A percentile compares a stretch with the other conserved stretches of the same genome.
phyloP scores from a whole-genome alignment of 2,113 vertebrate species.

The Castor canadensis region DNA sequence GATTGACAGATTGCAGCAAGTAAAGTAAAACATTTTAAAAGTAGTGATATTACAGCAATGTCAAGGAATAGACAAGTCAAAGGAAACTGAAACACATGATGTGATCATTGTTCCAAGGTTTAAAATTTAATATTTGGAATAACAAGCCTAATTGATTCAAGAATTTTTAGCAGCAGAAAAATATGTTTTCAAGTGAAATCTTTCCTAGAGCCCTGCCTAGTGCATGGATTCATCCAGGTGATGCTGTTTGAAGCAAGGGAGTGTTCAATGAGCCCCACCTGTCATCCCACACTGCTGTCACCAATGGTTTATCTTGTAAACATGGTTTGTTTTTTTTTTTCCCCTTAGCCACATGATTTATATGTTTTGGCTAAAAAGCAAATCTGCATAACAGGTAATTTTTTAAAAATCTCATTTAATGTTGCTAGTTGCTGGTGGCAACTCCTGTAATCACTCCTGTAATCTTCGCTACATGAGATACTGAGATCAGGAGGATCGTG shows the following conservation, averaged over 20 bases:
- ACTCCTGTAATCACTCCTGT: too few relatives aligned
- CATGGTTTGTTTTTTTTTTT: not conserved
- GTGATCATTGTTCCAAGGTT: not conserved
- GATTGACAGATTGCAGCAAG: too few relatives aligned
- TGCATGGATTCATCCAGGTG: not conserved
- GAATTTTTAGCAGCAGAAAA: not conserved
- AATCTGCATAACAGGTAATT: not conserved
- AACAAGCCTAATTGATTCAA: not conserved
- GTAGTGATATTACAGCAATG: accelerated
- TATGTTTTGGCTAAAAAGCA: not conserved
- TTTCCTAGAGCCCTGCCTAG: not conserved
- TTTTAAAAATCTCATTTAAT: not conserved
- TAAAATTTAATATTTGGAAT: not conserved
- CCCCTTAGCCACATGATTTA: not conserved
- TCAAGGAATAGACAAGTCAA: not conserved
- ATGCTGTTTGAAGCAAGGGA: too few relatives aligned
- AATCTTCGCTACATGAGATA: not conserved
- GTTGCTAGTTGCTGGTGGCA: too few relatives aligned
- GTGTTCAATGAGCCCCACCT: accelerated
- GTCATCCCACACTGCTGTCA: accelerated
- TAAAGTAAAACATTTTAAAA: not conserved
- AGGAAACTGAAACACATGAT: not conserved
- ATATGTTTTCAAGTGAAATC: not conserved
- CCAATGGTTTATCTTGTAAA: not conserved
- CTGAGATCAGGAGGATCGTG: too few relatives aligned